Percentiles rank a stretch among this genome's conserved stretches.
Evolutionary conservation across 2,797 vertebrate genomes (phyloP).

Genomic region (Pangasius sanitwongsei): DNA sequence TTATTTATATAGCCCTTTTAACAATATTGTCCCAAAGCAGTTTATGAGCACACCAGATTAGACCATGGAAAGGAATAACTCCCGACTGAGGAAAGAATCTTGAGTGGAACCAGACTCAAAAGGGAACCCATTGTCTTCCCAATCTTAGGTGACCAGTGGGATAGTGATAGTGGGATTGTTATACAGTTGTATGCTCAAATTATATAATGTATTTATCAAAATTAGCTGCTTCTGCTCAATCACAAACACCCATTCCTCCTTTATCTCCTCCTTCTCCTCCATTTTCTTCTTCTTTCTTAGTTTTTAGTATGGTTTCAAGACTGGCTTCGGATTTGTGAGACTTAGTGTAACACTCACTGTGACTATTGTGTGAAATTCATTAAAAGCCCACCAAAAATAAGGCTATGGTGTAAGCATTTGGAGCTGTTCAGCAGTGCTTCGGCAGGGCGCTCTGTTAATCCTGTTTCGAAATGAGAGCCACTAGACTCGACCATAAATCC

Average conservation of each 20-base stretch:
- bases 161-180: not conserved
- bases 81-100: not conserved
- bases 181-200: not conserved
- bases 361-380: not conserved
- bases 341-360: not conserved
- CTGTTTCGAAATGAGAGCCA: constrained; percentile 58
- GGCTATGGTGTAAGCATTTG: constrained; percentile 52
- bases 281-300: not conserved
- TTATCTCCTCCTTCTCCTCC: too few species aligned
- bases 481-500: constrained; percentile 60
- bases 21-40: not conserved
- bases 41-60: not conserved
- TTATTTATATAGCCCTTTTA: not conserved
- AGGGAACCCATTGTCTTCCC: not conserved
- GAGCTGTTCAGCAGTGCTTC: constrained; percentile 51
- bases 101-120: not conserved
- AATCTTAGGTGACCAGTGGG: not conserved
- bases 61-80: not conserved
- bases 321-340: not conserved
- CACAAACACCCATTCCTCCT: not conserved
- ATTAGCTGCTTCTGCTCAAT: not conserved
- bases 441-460: constrained; percentile 56
- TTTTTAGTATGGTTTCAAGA: not conserved
- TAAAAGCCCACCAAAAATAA: constrained; percentile 41
- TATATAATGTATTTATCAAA: not conserved